Conservation (phyloP, 2,888 invertebrate species). For the Tenthredo notha region DNA sequence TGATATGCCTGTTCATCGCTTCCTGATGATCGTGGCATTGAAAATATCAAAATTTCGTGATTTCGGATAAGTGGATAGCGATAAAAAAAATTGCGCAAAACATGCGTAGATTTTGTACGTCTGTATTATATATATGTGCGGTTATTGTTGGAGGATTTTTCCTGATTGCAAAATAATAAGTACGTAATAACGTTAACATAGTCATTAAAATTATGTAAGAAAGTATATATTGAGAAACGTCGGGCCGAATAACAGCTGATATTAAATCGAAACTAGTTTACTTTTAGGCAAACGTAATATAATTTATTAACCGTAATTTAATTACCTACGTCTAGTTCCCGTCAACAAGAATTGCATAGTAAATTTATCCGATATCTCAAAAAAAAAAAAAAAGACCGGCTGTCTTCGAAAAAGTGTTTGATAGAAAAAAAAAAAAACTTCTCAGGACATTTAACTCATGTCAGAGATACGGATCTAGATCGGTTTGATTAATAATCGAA, state of each 20-base stretch:
- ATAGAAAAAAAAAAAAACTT: conserved; percentile 8
- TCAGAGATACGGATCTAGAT: not conserved
- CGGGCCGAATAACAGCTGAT: conserved; percentile 11
- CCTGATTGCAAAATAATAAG: conserved; percentile 32
- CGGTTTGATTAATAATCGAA: not conserved
- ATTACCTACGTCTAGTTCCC: not conserved
- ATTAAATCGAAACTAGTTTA: conserved; percentile 16
- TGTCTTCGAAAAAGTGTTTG: not conserved
- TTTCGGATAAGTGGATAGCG: not conserved
- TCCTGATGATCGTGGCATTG: not conserved
- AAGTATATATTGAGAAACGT: conserved; percentile 32
- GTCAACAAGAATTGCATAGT: not conserved
- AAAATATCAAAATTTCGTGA: not conserved
- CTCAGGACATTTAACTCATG: not conserved
- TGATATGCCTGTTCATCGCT: not conserved
- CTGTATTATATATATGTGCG: not conserved
- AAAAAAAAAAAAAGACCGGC: not conserved
- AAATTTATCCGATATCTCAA: not conserved
- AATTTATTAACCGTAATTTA: not conserved
- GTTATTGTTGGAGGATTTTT: not conserved
- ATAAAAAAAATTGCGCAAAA: not conserved
- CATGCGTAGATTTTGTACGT: not conserved
- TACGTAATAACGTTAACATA: conserved; percentile 38
- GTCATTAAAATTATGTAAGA: conserved; percentile 42
- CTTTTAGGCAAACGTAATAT: not conserved